A percentile compares a stretch with the other conserved stretches of the same genome.
Conservation (phyloP, 1,140 invertebrate genomes). For the Calosoma granatense region DNA sequence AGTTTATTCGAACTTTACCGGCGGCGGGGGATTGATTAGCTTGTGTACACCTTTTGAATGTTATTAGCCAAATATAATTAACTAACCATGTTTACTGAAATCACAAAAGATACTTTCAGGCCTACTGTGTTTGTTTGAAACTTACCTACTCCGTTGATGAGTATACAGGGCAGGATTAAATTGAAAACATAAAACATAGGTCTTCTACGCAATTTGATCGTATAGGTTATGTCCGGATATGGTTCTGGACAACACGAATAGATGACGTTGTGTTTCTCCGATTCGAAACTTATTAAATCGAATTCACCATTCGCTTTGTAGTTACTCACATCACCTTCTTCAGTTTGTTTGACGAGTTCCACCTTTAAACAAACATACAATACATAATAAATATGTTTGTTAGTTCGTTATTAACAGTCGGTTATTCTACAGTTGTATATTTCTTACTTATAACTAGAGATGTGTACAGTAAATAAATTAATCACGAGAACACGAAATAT, state of each 20-base stretch:
- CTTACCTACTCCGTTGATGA: slow-evolving; percentile 76
- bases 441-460: no score
- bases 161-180: slow-evolving; percentile 77
- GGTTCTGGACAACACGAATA: slow-evolving; percentile 93
- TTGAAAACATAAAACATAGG: slow-evolving; percentile 91
- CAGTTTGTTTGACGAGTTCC: slow-evolving; percentile 58
- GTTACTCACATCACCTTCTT: slow-evolving; percentile 63
- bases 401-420: no score
- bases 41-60: no score
- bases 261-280: slow-evolving; percentile 55
- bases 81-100: not conserved
- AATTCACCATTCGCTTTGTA: slow-evolving; percentile 74
- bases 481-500: no score
- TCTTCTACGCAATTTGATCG: slow-evolving; percentile 60
- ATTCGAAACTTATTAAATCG: slow-evolving; percentile 62
- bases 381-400: no score
- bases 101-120: slow-evolving; percentile 3
- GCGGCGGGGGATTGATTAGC: no score
- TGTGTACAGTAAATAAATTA: no score
- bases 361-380: slow-evolving; percentile 40
- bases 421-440: no score
- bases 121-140: not conserved
- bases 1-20: no score
- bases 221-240: slow-evolving; percentile 85
- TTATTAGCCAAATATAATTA: no score